Percentiles rank a stretch among this genome's conserved stretches.
These are phyloP conservation scores for Psococerastis gibbosa DNA, from an alignment of 2,888 invertebrate genomes.

Conservation along the genomic window DNA sequence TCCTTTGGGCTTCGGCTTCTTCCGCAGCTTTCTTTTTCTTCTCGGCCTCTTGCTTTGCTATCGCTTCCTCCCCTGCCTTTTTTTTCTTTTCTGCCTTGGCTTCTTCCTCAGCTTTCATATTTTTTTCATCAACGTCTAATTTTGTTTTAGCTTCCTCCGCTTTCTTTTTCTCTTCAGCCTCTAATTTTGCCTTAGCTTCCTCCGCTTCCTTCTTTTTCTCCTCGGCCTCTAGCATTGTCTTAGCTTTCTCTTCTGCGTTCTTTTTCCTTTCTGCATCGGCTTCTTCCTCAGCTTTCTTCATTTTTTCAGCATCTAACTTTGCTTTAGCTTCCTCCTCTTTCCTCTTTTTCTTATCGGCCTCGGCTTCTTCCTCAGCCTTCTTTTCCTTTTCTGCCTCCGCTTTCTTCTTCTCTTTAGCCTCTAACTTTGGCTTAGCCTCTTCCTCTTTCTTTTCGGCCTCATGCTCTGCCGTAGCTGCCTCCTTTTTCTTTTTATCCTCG, in stretches of 20 bases:
- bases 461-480: constrained; percentile 15
- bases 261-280: constrained; percentile 10
- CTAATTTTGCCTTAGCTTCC: constrained; percentile 14
- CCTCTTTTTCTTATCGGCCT: constrained; percentile 13
- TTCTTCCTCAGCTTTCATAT: constrained; percentile 15
- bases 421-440: constrained; percentile 14
- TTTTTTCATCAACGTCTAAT: constrained; percentile 11
- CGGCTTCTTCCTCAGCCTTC: constrained; percentile 12
- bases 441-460: constrained; percentile 15
- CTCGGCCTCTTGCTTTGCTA: constrained; percentile 15
- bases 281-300: constrained; percentile 10
- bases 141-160: constrained; percentile 13
- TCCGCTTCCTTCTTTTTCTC: constrained; percentile 13
- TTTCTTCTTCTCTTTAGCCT: constrained; percentile 13
- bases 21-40: constrained; percentile 16
- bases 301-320: constrained; percentile 10
- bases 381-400: constrained; percentile 14
- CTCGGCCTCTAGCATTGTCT: constrained; percentile 14
- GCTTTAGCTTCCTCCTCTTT: constrained; percentile 13
- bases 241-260: constrained; percentile 13
- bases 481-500: constrained; percentile 14
- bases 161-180: constrained; percentile 15
- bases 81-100: too few relatives aligned
- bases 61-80: constrained; percentile 15
- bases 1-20: constrained; percentile 16